Conservation (phyloP, 2,888 invertebrate genomes). For the Agrotis puta region DNA sequence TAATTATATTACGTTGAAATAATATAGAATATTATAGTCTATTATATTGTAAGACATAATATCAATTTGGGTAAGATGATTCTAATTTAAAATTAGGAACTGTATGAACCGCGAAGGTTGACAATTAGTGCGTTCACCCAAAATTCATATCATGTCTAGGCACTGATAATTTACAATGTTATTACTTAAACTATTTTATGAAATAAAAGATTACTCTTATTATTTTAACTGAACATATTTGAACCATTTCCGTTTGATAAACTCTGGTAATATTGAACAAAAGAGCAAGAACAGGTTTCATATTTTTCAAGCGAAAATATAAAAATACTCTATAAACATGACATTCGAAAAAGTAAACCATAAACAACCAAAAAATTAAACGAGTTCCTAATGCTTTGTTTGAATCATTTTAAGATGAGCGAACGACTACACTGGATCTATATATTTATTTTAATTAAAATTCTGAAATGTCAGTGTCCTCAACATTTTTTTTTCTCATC, state of each 20-base stretch:
- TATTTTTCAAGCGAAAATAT: not conserved
- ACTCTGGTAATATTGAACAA: not conserved
- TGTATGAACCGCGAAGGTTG: slow-evolving; percentile 36
- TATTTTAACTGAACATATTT: slow-evolving; percentile 1
- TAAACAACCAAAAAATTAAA: no score
- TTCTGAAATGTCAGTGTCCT: no score
- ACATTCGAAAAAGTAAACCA: not conserved
- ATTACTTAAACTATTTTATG: slow-evolving; percentile 47
- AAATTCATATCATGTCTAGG: slow-evolving; percentile 67
- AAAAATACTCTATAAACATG: not conserved
- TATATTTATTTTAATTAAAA: no score
- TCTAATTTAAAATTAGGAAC: slow-evolving; percentile 59
- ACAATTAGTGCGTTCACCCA: slow-evolving; percentile 49
- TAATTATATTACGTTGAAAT: slow-evolving; percentile 50
- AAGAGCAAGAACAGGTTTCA: slow-evolving; percentile 32
- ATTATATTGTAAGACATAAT: slow-evolving; percentile 62
- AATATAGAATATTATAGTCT: slow-evolving; percentile 53
- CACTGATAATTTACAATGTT: slow-evolving; percentile 57
- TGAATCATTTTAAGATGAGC: no score
- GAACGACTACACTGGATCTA: no score
- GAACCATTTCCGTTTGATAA: slow-evolving; percentile 1
- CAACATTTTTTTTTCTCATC: not conserved
- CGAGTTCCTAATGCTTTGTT: not conserved
- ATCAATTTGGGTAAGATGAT: slow-evolving; percentile 58
- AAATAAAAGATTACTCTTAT: slow-evolving; percentile 27